Evolutionary conservation across 1,140 invertebrate species (phyloP).

Genomic region (Mylabris phalerata): DNA sequence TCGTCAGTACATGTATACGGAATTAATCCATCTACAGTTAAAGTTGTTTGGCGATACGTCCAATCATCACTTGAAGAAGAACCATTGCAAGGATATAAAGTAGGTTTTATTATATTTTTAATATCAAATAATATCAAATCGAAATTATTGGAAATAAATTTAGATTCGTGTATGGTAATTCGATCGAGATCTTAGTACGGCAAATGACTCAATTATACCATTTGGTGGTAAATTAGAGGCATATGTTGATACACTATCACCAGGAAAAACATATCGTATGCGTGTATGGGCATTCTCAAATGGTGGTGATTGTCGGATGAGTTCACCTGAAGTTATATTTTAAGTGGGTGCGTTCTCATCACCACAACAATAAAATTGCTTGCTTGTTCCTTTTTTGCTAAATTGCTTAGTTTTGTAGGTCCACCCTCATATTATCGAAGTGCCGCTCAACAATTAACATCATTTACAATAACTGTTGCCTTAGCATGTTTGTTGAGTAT

Average conservation of each 20-base stretch:
- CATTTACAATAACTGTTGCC: conserved; percentile 6
- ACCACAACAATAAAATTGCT: conserved; percentile 47
- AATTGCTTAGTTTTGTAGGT: conserved; percentile 11
- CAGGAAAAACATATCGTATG: conserved; percentile 81
- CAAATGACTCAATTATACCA: conserved; percentile 75
- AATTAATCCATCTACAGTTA: conserved; percentile 77
- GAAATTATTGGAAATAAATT: conserved; percentile 18
- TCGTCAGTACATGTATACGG: conserved; percentile 79
- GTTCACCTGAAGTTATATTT: conserved; percentile 81
- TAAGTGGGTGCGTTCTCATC: conserved; percentile 60
- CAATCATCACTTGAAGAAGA: conserved; percentile 84
- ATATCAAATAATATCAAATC: not conserved
- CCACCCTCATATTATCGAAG: conserved; percentile 9
- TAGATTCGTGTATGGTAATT: conserved; percentile 84
- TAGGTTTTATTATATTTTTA: conserved; percentile 37
- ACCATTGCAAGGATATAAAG: conserved; percentile 89
- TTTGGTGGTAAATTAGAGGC: conserved; percentile 72
- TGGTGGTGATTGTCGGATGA: conserved; percentile 94
- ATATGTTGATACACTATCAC: conserved; percentile 68
- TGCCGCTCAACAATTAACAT: conserved; percentile 3
- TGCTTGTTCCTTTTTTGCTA: not conserved
- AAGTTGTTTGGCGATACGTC: conserved; percentile 89
- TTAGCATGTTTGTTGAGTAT: conserved; percentile 7
- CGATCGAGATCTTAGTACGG: conserved; percentile 86
- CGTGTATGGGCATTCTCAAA: conserved; percentile 87